Evolutionary conservation across 2,888 invertebrate genomes (phyloP).

Genomic region (Tortricodes alternella): DNA sequence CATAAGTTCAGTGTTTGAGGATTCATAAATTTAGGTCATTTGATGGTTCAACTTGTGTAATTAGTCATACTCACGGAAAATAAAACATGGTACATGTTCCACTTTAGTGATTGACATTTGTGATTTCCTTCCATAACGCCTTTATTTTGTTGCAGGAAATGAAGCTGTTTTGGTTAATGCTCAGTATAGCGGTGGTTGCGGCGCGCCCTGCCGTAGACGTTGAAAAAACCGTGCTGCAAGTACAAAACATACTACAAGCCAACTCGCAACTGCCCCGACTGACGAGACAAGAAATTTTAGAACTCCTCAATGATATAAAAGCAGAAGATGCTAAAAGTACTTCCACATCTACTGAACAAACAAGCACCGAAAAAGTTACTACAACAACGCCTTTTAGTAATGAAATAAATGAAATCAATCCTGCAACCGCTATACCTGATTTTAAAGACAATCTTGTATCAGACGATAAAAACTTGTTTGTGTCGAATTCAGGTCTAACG

Average conservation of each 20-base stretch:
- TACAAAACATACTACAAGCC: conserved; percentile 84
- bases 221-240: conserved; percentile 86
- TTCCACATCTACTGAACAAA: conserved; percentile 48
- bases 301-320: conserved; percentile 85
- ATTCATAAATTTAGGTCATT: conserved; percentile 15
- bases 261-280: conserved; percentile 85
- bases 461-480: conserved; percentile 35
- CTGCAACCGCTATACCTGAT: conserved; percentile 36
- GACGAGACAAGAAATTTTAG: conserved; percentile 85
- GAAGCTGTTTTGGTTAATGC: conserved; percentile 62
- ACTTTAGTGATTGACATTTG: background rate
- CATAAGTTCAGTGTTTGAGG: conserved; percentile 17
- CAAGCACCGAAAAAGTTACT: conserved; percentile 35
- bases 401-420: conserved; percentile 56
- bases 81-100: too few relatives aligned
- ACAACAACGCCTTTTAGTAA: conserved; percentile 46
- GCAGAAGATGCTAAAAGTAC: conserved; percentile 71
- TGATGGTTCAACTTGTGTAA: background rate
- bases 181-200: conserved; percentile 48
- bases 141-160: conserved; percentile 58
- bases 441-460: conserved; percentile 39
- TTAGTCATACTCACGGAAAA: too few relatives aligned
- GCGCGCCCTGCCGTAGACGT: conserved; percentile 66
- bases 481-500: conserved; percentile 39
- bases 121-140: background rate